These are phyloP conservation scores for Sycobia sp. DNA, from an alignment of 1,140 invertebrate species.

Conservation along the genomic window DNA sequence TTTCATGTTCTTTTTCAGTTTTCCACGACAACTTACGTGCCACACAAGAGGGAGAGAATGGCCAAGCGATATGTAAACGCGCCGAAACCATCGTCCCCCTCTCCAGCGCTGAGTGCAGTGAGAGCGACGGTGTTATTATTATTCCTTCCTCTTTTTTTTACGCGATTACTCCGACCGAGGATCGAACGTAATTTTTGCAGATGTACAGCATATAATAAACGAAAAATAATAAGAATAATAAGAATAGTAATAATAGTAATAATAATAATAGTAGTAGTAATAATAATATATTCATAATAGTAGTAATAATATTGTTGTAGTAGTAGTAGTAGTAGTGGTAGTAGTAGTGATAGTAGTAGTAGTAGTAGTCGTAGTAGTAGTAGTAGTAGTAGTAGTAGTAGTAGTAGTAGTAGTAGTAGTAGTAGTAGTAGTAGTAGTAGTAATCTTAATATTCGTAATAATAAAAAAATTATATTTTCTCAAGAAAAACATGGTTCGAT, in stretches of 20 bases:
- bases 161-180: conserved; percentile 29
- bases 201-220: not conserved
- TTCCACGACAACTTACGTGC: no score
- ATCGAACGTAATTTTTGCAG: conserved; percentile 26
- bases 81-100: no score
- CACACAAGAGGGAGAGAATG: no score
- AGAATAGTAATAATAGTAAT: conserved; percentile 13
- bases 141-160: conserved; percentile 31
- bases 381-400: not conserved
- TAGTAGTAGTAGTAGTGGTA: conserved; percentile 9
- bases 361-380: not conserved
- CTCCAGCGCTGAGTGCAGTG: no score
- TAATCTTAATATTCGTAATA: no score
- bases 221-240: not conserved
- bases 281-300: conserved; percentile 1
- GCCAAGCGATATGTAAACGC: no score
- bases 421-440: not conserved
- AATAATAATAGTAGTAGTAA: conserved; percentile 9
- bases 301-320: conserved; percentile 3
- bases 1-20: no score
- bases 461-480: conserved; percentile 20
- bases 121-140: conserved; percentile 31
- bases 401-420: conserved; percentile 1
- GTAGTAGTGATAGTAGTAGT: conserved; percentile 13
- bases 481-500: conserved; percentile 15